These are phyloP conservation scores for Spialia ferax DNA, from an alignment of 2,888 invertebrate species.

Conservation along the genomic window DNA sequence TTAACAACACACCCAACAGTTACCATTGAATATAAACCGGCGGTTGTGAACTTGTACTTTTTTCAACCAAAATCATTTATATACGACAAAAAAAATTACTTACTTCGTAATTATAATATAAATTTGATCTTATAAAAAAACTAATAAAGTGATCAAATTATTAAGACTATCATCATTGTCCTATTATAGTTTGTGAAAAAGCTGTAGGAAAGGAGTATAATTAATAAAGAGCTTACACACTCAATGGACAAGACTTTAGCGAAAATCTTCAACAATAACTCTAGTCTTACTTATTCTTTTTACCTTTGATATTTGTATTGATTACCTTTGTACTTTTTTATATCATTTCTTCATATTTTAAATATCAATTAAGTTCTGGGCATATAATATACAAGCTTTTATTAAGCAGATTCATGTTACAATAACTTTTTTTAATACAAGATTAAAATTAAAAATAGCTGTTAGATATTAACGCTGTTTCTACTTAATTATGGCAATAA, in stretches of 20 bases:
- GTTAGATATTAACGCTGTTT: constrained; percentile 55
- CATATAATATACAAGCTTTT: background rate
- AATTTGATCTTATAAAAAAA: background rate
- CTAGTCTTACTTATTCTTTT: constrained; percentile 10
- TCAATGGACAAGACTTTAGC: constrained; percentile 16
- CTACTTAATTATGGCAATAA: constrained; percentile 73
- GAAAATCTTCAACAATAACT: constrained; percentile 3
- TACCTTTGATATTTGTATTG: constrained; percentile 28
- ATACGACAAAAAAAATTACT: constrained; percentile 1
- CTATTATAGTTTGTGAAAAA: background rate
- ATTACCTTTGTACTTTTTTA: constrained; percentile 22
- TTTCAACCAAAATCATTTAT: constrained; percentile 31
- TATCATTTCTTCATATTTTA: constrained; percentile 17
- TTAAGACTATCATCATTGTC: background rate
- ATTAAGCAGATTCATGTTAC: background rate
- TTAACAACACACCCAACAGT: constrained; percentile 6
- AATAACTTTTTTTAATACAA: background rate
- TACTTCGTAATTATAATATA: background rate
- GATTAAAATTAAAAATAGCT: constrained; percentile 43
- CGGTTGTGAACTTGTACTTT: constrained; percentile 51
- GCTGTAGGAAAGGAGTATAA: background rate
- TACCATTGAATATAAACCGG: constrained; percentile 36
- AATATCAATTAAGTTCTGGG: constrained; percentile 8
- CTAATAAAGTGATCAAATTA: background rate
- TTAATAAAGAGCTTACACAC: background rate